Conservation (phyloP, 2,797 vertebrate species). For the Esox masquinongy region DNA sequence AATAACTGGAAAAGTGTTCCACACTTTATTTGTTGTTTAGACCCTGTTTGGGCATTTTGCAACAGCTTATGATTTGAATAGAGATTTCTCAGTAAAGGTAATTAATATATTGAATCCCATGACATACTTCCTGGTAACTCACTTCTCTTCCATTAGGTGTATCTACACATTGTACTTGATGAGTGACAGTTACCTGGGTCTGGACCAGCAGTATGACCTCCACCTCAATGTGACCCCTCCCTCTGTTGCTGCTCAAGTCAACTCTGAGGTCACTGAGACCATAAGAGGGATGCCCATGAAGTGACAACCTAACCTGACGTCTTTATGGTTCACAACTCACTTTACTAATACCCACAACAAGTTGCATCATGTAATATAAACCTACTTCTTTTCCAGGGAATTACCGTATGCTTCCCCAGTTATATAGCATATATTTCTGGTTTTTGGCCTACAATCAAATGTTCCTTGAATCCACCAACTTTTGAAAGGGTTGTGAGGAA, state of each 20-base stretch:
- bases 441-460: background rate
- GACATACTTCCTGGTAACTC: background rate
- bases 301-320: background rate
- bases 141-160: constrained; percentile 70
- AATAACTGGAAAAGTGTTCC: background rate
- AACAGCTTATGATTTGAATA: background rate
- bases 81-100: background rate
- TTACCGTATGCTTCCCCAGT: background rate
- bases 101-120: background rate
- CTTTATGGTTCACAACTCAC: background rate
- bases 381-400: background rate
- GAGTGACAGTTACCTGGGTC: constrained; percentile 96
- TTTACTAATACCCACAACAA: no score
- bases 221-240: constrained; percentile 81
- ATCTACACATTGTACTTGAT: constrained; percentile 97
- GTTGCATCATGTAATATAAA: background rate
- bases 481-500: background rate
- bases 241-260: constrained; percentile 75
- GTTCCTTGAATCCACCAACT: background rate
- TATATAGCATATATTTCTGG: background rate
- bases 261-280: constrained; percentile 57
- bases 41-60: background rate
- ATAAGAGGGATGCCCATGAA: background rate
- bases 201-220: constrained; percentile 98
- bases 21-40: background rate